Base-by-base conservation (phyloP, 2,797 vertebrate species). In the Pseudomugil tenellus region DNA sequence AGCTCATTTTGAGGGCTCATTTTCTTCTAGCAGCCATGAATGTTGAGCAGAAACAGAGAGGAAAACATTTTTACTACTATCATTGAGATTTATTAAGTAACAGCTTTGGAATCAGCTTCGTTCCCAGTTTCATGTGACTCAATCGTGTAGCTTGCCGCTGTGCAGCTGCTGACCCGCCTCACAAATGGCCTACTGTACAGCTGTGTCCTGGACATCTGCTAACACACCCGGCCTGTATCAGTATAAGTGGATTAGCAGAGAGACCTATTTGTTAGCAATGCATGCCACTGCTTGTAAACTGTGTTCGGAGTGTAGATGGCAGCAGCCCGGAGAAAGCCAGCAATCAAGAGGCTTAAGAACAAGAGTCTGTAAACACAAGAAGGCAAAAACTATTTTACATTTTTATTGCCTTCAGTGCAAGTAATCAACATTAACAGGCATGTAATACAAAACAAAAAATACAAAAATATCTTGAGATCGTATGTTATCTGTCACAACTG, bases 171-270 rank as follows among this genome's bases (percentile, higher is more conserved):
- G 74, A 77, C 70, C 72, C 0, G 19, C 29, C 69, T 79, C 59
- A 39, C 81, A 83, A 87, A 79, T 59, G 72, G 76, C 69, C 76
- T 79, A 80, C 82, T 86, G 84, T 87, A 87, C 76, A 72, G 75
- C 76, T 57, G 43, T 5, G 76, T 77, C 63, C 54, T 6, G 60
- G 76, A 91, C 91, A 91, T 90, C 91, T 91, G 93, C 75, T 84
- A 41, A 66, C 83, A 51, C 75, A 68, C 82, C 81, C 29, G 39
- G 72, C 62, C 61, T 54, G 74, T 80, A 81, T 87, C 72, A 75
- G 79, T 62, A 26, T 77, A 83, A 90, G 80, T 79, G 79, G 83
- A 84, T 90, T 83, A 85, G 82, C 85, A 90, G 77, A 72, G 77
- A 66, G 74, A 51, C 70, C 56, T 54, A 19, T 77, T 77, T 81